Percentiles rank a stretch among this genome's conserved stretches.
Evolutionary conservation across 2,888 invertebrate genomes (phyloP).

Genomic region (Campoletis raptor): DNA sequence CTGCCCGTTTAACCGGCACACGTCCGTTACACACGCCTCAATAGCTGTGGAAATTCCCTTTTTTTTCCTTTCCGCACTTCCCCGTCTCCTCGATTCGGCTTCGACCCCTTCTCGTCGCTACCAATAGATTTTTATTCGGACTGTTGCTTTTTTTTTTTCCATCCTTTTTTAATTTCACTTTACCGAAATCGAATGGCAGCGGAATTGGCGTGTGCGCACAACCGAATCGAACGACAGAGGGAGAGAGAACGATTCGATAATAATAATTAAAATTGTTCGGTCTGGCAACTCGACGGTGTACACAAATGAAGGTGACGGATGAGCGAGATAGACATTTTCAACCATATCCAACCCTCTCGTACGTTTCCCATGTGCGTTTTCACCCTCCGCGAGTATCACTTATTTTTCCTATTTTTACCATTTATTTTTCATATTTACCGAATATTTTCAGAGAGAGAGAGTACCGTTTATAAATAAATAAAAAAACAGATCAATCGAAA

Average conservation of each 20-base stretch:
- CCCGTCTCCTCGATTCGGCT: constrained; percentile 33
- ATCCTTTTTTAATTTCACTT: constrained; percentile 40
- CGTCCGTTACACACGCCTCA: constrained; percentile 63
- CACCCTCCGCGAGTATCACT: constrained; percentile 34
- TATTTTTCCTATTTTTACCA: constrained; percentile 23
- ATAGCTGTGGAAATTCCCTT: constrained; percentile 55
- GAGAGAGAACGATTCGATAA: constrained; percentile 64
- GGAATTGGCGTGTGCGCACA: constrained; percentile 64
- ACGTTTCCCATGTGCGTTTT: constrained; percentile 28
- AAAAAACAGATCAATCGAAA: constrained; percentile 39
- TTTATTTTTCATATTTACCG: constrained; percentile 54
- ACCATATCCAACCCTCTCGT: constrained; percentile 1
- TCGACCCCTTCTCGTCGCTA: constrained; percentile 20
- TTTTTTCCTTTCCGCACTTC: constrained; percentile 30
- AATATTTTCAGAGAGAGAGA: constrained; percentile 41
- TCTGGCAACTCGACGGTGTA: constrained; percentile 70
- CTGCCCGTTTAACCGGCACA: constrained; percentile 41
- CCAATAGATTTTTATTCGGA: constrained; percentile 44
- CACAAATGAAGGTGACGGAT: constrained; percentile 47
- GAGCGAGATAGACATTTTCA: constrained; percentile 51
- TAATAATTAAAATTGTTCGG: constrained; percentile 79
- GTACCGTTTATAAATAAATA: constrained; percentile 36
- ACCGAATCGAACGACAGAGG: constrained; percentile 39
- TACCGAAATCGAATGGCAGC: constrained; percentile 42
- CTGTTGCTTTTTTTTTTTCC: constrained; percentile 36